phyloP scores from a whole-genome alignment of 2,797 vertebrate species.

The Bucorvus abyssinicus region DNA sequence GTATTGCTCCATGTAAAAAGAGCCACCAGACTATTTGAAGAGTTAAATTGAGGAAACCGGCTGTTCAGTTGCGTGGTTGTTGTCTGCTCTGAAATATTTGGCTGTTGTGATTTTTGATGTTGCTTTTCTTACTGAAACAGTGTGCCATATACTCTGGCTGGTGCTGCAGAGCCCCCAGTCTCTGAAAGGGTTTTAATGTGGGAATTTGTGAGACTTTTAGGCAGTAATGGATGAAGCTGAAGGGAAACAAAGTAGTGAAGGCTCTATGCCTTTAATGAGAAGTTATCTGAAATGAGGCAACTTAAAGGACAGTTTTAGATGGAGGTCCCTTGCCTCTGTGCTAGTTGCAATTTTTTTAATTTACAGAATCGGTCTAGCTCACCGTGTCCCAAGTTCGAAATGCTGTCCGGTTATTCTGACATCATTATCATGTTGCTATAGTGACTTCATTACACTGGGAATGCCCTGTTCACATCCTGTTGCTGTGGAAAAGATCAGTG shows the following conservation, averaged over 20 bases:
- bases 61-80: neutral
- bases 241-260: neutral
- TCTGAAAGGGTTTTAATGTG: neutral
- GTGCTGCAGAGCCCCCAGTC: neutral
- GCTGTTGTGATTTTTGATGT: neutral
- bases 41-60: neutral
- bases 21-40: neutral
- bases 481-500: constrained; percentile 34
- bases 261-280: neutral
- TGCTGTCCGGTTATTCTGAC: constrained; percentile 22
- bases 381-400: neutral
- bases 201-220: neutral
- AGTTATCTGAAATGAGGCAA: neutral
- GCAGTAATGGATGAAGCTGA: neutral
- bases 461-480: constrained; percentile 28
- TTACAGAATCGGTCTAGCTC: neutral
- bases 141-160: neutral
- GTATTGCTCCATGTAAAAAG: neutral
- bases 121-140: neutral
- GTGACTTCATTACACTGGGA: constrained; percentile 8
- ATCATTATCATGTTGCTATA: constrained; percentile 32
- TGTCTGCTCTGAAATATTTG: neutral
- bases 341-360: neutral
- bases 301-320: neutral
- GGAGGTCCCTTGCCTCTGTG: neutral